phyloP scores from a whole-genome alignment of 2,113 vertebrate genomes.

The Sceloporus undulatus region DNA sequence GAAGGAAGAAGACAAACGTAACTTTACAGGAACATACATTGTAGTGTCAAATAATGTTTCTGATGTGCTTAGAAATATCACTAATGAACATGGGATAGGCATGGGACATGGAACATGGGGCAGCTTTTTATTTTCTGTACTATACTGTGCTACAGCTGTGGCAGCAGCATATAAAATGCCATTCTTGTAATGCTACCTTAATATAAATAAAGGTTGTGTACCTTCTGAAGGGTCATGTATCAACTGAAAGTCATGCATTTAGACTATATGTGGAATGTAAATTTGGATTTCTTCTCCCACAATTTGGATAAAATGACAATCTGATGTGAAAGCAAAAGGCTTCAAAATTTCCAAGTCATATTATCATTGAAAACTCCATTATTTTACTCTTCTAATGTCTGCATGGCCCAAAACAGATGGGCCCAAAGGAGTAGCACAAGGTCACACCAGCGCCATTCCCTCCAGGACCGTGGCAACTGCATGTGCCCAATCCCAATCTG shows the following conservation, averaged over 20 bases:
- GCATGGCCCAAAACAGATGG: not conserved
- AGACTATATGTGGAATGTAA: constrained; percentile 16
- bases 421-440: too few species aligned
- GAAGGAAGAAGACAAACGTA: not conserved
- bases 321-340: constrained; percentile 13
- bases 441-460: too few species aligned
- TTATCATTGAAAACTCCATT: constrained; percentile 39
- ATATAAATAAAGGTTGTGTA: not conserved
- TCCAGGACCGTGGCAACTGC: too few species aligned
- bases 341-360: constrained; percentile 28
- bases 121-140: not conserved
- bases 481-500: too few species aligned
- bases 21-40: not conserved
- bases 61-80: not conserved
- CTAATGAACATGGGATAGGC: not conserved
- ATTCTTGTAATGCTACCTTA: not conserved
- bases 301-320: constrained; percentile 12
- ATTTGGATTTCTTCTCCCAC: constrained; percentile 1
- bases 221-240: not conserved
- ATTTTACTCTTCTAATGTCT: constrained; percentile 15
- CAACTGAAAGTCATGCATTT: constrained; percentile 32
- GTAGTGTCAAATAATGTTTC: not conserved
- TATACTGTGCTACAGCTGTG: not conserved
- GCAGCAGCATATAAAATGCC: not conserved
- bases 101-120: too few species aligned